Evolutionary conservation across 2,888 invertebrate species (phyloP), one percentile per base, ranked within the genome.

Genomic region (Anoncus sp.): DNA sequence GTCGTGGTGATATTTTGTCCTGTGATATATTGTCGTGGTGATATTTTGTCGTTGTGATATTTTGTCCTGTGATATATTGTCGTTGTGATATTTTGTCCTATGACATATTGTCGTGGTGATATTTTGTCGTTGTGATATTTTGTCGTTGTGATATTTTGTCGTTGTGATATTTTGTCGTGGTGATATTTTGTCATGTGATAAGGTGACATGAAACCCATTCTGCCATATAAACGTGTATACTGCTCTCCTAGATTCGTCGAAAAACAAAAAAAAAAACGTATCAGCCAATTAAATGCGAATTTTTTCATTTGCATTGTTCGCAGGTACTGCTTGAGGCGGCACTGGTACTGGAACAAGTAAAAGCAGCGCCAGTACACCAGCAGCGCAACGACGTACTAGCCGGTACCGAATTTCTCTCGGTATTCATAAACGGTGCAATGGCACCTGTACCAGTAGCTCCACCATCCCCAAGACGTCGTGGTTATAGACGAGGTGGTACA

Each of bases 381-480:
- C 81, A 79, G 27, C 89, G 87, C 57, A 90, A 86, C 86, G 93
- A 93, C 85, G 89, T 92, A 55, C 83, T 92, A 55, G 91, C 92
- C 55, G 92, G 92, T 72, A 90, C 91, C 35, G 92, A 92, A 82
- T 92, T 92, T 85, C 89, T 92, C 18, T 91, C 91, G 16, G 91
- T 92, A 20, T 92, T 92, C 82, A 92, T 92, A 85, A 90, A 91
- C 85, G 91, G 91, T 69, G 91, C 90, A 20, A 90, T 91, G 89
- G 89, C 90, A 70, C 84, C 88, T 38, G 81, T 89, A 45, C 85
- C 88, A 3, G 78, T 79, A 9, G 78, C 67, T 3, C 75, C 78
- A 14, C 62, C 78, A 6, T 79, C 81, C 65, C 85, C 87, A 16
- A 83, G 89, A 55, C 77, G 81, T 45, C 80, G 79, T 10, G 82